Conservation (phyloP, 1,140 invertebrate genomes). For the Drosophila sulfurigaster region DNA sequence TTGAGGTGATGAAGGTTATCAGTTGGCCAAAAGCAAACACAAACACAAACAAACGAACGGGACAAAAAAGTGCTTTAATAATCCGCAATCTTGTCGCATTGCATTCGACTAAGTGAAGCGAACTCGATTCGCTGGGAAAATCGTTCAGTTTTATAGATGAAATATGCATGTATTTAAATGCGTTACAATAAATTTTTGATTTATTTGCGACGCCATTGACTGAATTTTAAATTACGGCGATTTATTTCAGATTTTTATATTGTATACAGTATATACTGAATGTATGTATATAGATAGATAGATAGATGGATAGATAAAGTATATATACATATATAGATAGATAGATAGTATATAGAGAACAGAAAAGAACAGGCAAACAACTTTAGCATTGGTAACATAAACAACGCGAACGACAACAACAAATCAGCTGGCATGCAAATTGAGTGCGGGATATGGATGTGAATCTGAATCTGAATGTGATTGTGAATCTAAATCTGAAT, state of each 20-base stretch:
- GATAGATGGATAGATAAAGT: too few relatives aligned
- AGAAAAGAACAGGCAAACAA: slow-evolving; percentile 20
- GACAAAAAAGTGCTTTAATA: slow-evolving; percentile 9
- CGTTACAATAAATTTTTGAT: slow-evolving; percentile 82
- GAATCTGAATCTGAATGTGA: slow-evolving; percentile 7
- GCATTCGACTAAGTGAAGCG: slow-evolving; percentile 6
- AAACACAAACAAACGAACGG: background rate
- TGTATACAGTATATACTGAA: slow-evolving; percentile 17
- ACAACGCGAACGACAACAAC: slow-evolving; percentile 20
- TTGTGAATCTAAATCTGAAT: slow-evolving; percentile 7
- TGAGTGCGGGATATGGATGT: slow-evolving; percentile 37
- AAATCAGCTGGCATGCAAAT: slow-evolving; percentile 70
- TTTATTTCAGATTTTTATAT: slow-evolving; percentile 76
- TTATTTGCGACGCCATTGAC: slow-evolving; percentile 81
- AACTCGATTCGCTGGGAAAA: slow-evolving; percentile 5
- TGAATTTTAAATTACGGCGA: slow-evolving; percentile 79
- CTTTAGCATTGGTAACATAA: slow-evolving; percentile 12
- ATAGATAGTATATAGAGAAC: background rate
- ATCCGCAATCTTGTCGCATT: slow-evolving; percentile 25
- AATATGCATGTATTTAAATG: slow-evolving; percentile 80
- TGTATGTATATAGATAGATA: slow-evolving; percentile 1
- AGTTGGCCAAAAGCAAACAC: too few relatives aligned
- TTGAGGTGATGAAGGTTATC: too few relatives aligned
- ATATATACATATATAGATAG: too few relatives aligned
- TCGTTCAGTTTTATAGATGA: slow-evolving; percentile 57